These are phyloP conservation scores for Sylvia borin DNA, from an alignment of 2,797 vertebrate species.

Conservation along the genomic window DNA sequence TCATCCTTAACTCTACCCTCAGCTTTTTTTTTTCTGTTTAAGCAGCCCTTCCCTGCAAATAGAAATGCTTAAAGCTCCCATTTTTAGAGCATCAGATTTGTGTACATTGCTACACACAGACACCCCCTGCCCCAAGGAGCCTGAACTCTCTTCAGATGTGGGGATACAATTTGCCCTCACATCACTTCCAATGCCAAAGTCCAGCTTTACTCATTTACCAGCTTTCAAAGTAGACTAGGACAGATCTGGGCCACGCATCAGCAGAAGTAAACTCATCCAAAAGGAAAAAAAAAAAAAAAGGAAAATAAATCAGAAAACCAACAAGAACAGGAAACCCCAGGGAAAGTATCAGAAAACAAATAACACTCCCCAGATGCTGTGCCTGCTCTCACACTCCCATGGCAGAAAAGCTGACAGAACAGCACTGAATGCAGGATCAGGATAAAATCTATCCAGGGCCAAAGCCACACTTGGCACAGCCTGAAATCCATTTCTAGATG, in stretches of 20 bases:
- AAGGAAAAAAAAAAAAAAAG: not conserved
- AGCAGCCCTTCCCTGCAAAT: not conserved
- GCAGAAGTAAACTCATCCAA: not conserved
- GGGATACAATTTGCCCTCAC: not conserved
- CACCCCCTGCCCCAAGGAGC: not conserved
- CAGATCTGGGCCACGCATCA: constrained; percentile 6
- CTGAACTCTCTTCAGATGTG: not conserved
- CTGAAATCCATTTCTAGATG: not conserved
- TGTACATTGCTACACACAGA: accelerated
- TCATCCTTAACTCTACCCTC: not conserved
- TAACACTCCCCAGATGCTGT: not conserved
- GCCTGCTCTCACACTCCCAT: not conserved
- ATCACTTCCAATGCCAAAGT: not conserved
- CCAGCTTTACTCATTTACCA: not conserved
- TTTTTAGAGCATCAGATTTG: not conserved
- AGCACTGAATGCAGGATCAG: not conserved
- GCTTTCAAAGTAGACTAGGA: not conserved
- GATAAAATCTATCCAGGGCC: not conserved
- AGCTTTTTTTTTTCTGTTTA: not conserved
- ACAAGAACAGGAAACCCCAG: not conserved
- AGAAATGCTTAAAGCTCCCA: not conserved
- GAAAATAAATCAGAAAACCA: not conserved
- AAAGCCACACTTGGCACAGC: not conserved
- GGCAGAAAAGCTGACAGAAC: not conserved
- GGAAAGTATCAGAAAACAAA: constrained; percentile 29